Conservation (phyloP, 2,888 invertebrate genomes). For the Ptilodon capucinus region DNA sequence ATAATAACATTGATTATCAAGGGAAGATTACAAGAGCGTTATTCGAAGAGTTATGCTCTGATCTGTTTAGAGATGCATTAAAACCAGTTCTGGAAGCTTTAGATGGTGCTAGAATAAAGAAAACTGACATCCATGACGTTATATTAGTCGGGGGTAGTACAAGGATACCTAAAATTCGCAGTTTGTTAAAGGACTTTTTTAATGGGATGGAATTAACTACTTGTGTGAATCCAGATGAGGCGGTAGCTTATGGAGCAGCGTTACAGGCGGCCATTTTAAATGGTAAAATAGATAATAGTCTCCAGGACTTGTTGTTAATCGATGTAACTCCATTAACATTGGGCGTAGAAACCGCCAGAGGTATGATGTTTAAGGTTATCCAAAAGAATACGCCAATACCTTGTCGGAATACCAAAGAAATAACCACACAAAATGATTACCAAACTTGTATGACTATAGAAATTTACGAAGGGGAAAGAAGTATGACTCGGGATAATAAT, state of each 20-base stretch:
- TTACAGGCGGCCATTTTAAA: slow-evolving; percentile 61
- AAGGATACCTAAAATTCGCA: slow-evolving; percentile 60
- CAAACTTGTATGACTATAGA: slow-evolving; percentile 64
- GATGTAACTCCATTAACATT: slow-evolving; percentile 65
- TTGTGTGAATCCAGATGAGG: slow-evolving; percentile 64
- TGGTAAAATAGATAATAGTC: slow-evolving; percentile 42
- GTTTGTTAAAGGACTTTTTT: slow-evolving; percentile 52
- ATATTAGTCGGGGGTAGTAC: slow-evolving; percentile 65
- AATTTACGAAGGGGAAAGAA: slow-evolving; percentile 65
- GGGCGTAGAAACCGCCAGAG: slow-evolving; percentile 62
- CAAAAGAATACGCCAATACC: slow-evolving; percentile 63
- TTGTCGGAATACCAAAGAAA: slow-evolving; percentile 55
- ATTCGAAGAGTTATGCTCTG: slow-evolving; percentile 66
- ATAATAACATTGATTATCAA: slow-evolving; percentile 52
- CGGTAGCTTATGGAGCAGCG: slow-evolving; percentile 64
- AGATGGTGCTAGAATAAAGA: slow-evolving; percentile 47
- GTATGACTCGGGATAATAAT: slow-evolving; percentile 61
- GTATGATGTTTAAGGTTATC: slow-evolving; percentile 63
- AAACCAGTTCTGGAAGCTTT: slow-evolving; percentile 48
- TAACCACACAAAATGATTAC: slow-evolving; percentile 63
- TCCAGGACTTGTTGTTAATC: slow-evolving; percentile 48
- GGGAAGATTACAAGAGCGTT: slow-evolving; percentile 48
- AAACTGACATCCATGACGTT: slow-evolving; percentile 50
- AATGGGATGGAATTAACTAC: slow-evolving; percentile 42
- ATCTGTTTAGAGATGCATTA: slow-evolving; percentile 59